Evolutionary conservation across 2,797 vertebrate genomes (phyloP), one percentile per base, ranked within the genome.

Genomic region (Tenualosa thibaudeaui): DNA sequence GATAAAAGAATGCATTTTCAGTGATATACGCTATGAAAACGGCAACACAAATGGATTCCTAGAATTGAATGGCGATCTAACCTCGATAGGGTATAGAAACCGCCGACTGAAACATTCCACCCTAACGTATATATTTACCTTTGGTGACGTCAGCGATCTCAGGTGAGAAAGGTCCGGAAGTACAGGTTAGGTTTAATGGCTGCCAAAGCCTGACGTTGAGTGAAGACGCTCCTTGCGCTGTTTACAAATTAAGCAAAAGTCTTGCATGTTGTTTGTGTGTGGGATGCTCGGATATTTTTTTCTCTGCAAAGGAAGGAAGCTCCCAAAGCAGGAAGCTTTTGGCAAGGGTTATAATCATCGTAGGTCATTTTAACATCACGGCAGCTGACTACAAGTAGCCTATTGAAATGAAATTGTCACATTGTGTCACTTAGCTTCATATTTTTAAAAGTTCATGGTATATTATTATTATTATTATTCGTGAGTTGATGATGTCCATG

Each of bases 151-250:
- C 91, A 93, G 85, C 4, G 82, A 68, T 40, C 86, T 22, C 93
- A 95, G 95, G 95, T 95, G 95, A 92, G 93, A 91, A 24, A 37
- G 56, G 81, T 56, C 56, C 9, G 84, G 83, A 86, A 83, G 83
- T 31, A 58, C 92, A 93, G 93, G 93, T 94, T 9, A 85, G 43
- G n/a, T 8, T 31, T 49, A 46, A 75, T 75, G 68, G 68, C 68
- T 15, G 13, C 68, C 68, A 22, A 40, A 75, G 13, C 40, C 40
- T 7, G 31, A 40, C 31, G 31, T 37, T 31, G 68, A 43, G 19
- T 43, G 31, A 75, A 75, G 68, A 75, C 68, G 0, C 40, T 40
- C 15, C 68, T 17, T 37, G 31, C 40, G 15, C 4, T 19, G 68
- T 75, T 37, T 75, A 19, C 31, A 43, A 43, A 43, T 37, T 40